phyloP scores from a whole-genome alignment of 64 coral and sea anemone species.

The Cladopsammia gracilis region DNA sequence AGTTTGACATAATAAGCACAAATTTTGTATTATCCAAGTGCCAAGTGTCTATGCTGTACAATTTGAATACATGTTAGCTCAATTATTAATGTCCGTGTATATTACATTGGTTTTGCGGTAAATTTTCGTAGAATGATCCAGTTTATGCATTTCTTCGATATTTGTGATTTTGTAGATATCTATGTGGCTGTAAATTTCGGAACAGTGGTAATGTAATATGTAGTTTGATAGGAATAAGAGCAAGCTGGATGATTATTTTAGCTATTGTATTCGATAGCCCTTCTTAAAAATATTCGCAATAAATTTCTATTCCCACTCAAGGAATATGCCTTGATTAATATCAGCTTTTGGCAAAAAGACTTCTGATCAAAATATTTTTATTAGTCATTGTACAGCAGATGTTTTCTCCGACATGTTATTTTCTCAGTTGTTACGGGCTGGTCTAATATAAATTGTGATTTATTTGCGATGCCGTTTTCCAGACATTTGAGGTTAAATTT shows the following conservation, averaged over 20 bases:
- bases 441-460: background rate
- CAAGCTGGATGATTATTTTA: background rate
- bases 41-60: background rate
- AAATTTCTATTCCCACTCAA: slow-evolving; percentile 19
- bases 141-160: background rate
- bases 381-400: background rate
- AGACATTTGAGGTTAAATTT: background rate
- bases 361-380: slow-evolving; percentile 18
- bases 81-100: background rate
- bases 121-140: background rate
- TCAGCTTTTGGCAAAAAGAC: background rate
- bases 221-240: background rate
- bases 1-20: slow-evolving; percentile 9
- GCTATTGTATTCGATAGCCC: background rate
- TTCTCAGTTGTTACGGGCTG: too few species aligned
- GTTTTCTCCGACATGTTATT: slow-evolving; percentile 1
- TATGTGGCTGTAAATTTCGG: background rate
- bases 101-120: background rate
- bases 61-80: background rate
- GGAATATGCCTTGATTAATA: slow-evolving; percentile 22
- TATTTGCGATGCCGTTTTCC: background rate
- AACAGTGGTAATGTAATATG: background rate
- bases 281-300: slow-evolving; percentile 3
- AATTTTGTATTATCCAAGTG: slow-evolving; percentile 24
- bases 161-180: background rate